Evolutionary conservation across 2,113 vertebrate species (phyloP).

Genomic region (Bufo bufo): DNA sequence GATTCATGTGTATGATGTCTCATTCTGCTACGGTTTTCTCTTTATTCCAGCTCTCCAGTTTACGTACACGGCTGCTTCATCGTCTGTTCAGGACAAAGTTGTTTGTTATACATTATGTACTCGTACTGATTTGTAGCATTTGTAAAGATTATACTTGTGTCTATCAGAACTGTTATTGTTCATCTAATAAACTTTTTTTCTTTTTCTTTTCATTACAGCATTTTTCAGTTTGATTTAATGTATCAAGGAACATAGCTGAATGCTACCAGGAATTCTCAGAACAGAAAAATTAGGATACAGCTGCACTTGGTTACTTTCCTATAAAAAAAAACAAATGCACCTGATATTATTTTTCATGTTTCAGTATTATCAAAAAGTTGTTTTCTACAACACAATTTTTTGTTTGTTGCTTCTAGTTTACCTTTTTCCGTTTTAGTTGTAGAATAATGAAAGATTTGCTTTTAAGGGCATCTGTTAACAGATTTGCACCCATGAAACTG

Average conservation of each 20-base stretch:
- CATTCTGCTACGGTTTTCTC: not conserved
- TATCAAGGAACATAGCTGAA: not conserved
- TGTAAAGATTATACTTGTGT: not conserved
- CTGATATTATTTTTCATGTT: not conserved
- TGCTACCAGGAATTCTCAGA: conserved; percentile 18
- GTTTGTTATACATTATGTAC: not conserved
- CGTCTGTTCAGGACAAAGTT: not conserved
- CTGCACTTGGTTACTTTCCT: not conserved
- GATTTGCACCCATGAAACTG: too few relatives aligned
- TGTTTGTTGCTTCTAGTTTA: not conserved
- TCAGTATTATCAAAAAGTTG: not conserved
- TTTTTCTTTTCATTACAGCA: not conserved
- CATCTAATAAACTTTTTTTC: not conserved
- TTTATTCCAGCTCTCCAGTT: not conserved
- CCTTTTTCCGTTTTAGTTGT: not conserved
- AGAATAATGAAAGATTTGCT: too few relatives aligned
- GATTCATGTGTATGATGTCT: not conserved
- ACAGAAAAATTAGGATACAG: not conserved
- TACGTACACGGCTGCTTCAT: not conserved
- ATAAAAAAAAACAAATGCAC: not conserved
- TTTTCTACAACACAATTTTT: not conserved
- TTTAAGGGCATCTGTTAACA: too few relatives aligned
- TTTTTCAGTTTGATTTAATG: not conserved
- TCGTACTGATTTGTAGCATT: not conserved
- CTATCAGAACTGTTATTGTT: not conserved